These are phyloP conservation scores for Chondrosia reniformis DNA, from an alignment of 37 sponge, comb jelly and placozoan genomes.

Conservation along the genomic window DNA sequence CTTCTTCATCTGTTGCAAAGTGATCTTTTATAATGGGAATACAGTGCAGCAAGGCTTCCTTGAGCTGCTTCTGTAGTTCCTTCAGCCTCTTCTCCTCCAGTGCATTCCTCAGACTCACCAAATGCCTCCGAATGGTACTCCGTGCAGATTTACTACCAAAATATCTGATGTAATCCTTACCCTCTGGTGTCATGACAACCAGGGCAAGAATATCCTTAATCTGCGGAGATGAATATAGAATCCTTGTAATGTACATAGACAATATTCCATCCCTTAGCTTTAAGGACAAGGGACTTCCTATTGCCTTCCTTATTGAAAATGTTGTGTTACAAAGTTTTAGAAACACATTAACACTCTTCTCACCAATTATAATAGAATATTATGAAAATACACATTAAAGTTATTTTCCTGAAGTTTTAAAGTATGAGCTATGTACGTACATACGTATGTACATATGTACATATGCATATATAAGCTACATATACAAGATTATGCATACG, in stretches of 20 bases:
- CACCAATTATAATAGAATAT: no score
- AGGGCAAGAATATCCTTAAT: neutral
- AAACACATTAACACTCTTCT: no score
- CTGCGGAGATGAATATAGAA: neutral
- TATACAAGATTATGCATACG: neutral
- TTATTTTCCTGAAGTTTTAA: no score
- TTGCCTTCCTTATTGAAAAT: no score
- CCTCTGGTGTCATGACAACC: neutral
- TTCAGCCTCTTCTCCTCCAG: neutral
- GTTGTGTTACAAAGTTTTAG: no score
- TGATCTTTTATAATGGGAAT: neutral
- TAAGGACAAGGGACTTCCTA: no score
- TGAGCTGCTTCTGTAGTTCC: constrained; percentile 7
- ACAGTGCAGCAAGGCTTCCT: neutral
- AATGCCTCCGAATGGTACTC: neutral
- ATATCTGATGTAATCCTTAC: neutral
- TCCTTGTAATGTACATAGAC: neutral
- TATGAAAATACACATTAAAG: no score
- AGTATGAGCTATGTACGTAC: neutral
- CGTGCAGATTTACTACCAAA: neutral
- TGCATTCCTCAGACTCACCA: neutral
- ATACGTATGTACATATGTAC: neutral
- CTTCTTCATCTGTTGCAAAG: neutral
- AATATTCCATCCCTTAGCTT: no score
- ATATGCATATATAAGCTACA: neutral